Evolutionary conservation across 1,140 invertebrate species (phyloP).

Genomic region (Arctopsyche grandis): DNA sequence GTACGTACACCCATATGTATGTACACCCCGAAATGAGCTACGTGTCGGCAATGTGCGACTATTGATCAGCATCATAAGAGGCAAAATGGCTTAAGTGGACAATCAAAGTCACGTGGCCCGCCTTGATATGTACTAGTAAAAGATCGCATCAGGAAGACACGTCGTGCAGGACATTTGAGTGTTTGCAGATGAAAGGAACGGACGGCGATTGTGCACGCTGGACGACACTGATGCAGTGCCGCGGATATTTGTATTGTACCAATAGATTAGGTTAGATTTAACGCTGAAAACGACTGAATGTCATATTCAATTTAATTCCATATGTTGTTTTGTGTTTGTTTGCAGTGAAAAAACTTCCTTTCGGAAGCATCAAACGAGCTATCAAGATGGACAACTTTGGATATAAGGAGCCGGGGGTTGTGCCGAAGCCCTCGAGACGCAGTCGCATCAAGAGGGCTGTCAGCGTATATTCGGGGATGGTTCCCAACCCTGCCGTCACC

Average conservation of each 20-base stretch:
- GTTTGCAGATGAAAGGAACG: slow-evolving; percentile 42
- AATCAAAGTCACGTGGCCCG: slow-evolving; percentile 45
- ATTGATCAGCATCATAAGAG: slow-evolving; percentile 34
- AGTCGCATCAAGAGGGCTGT: slow-evolving; percentile 57
- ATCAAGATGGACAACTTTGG: slow-evolving; percentile 60
- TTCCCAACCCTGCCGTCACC: slow-evolving; percentile 39
- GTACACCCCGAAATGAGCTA: background rate
- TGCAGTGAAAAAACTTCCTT: slow-evolving; percentile 24
- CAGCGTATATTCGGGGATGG: slow-evolving; percentile 56
- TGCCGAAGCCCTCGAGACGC: slow-evolving; percentile 54
- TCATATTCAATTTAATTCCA: background rate
- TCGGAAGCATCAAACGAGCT: slow-evolving; percentile 3
- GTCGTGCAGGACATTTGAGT: slow-evolving; percentile 34
- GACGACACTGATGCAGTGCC: slow-evolving; percentile 33
- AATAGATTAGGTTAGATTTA: slow-evolving; percentile 22
- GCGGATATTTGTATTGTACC: slow-evolving; percentile 31
- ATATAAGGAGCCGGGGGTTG: slow-evolving; percentile 58
- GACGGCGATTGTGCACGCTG: slow-evolving; percentile 35
- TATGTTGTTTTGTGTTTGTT: slow-evolving; percentile 14
- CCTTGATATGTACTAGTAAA: slow-evolving; percentile 4
- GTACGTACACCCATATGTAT: too few species aligned
- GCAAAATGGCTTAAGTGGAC: slow-evolving; percentile 49
- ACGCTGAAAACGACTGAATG: background rate
- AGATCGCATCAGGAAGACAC: slow-evolving; percentile 43
- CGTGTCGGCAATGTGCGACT: background rate